Evolutionary conservation across 1,140 invertebrate genomes (phyloP).

Genomic region (Drosophila watanabei): DNA sequence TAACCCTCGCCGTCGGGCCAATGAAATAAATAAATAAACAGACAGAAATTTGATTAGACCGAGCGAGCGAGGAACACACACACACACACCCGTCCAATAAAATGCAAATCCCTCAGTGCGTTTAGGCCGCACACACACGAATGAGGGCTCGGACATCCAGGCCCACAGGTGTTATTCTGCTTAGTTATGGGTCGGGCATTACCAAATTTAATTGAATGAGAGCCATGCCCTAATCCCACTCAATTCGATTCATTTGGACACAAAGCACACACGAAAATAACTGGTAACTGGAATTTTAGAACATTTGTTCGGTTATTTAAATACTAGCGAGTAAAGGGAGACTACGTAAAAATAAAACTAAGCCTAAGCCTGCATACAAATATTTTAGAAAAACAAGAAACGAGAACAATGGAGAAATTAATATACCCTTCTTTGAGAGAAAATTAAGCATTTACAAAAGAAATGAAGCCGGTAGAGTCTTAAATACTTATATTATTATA

Average conservation of each 20-base stretch:
- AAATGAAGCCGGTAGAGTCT: not conserved
- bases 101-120: constrained; percentile 65
- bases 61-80: constrained; percentile 4
- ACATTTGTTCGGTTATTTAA: not conserved
- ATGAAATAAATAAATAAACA: constrained; percentile 69
- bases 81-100: constrained; percentile 43
- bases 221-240: not conserved
- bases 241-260: constrained; percentile 1
- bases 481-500: too few relatives aligned
- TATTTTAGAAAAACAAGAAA: not conserved
- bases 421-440: not conserved
- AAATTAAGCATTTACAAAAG: not conserved
- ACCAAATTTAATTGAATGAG: constrained; percentile 1
- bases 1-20: not conserved
- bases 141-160: constrained; percentile 20
- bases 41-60: constrained; percentile 69
- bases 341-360: not conserved
- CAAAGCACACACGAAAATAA: not conserved
- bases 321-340: not conserved
- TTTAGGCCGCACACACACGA: constrained; percentile 46
- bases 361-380: not conserved
- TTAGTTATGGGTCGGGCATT: constrained; percentile 1
- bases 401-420: not conserved
- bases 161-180: not conserved
- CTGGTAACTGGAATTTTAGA: not conserved